phyloP scores from a whole-genome alignment of 1,140 invertebrate genomes.

The Sipha flava region DNA sequence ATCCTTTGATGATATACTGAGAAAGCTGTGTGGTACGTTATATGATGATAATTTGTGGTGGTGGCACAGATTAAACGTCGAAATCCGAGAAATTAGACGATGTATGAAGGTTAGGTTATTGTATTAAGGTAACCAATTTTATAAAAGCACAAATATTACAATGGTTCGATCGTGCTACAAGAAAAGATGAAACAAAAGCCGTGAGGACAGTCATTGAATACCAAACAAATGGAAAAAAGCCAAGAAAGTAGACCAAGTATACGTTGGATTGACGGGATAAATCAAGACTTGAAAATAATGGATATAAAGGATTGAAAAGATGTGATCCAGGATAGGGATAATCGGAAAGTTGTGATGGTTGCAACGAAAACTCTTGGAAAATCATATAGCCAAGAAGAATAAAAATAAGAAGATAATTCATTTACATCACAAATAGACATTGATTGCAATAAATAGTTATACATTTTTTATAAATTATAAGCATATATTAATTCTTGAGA shows the following conservation, averaged over 20 bases:
- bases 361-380: too few relatives aligned
- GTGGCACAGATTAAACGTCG: too few relatives aligned
- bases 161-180: neutral
- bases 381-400: too few relatives aligned
- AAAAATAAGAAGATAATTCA: too few relatives aligned
- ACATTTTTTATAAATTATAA: too few relatives aligned
- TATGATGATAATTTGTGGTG: neutral
- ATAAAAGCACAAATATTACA: neutral
- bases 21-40: neutral
- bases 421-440: too few relatives aligned
- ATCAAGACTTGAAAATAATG: neutral
- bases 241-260: neutral
- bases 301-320: neutral
- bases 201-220: neutral
- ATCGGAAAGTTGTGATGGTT: neutral
- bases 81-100: neutral
- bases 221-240: neutral
- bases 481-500: too few relatives aligned
- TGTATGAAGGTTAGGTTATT: too few relatives aligned
- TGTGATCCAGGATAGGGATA: too few relatives aligned
- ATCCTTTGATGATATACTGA: neutral
- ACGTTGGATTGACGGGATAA: neutral
- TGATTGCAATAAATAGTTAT: too few relatives aligned
- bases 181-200: neutral
- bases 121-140: neutral